Evolutionary conservation across 1,140 invertebrate genomes (phyloP), one percentile per base, ranked within the genome.

Genomic region (Sarcophaga peregrina): DNA sequence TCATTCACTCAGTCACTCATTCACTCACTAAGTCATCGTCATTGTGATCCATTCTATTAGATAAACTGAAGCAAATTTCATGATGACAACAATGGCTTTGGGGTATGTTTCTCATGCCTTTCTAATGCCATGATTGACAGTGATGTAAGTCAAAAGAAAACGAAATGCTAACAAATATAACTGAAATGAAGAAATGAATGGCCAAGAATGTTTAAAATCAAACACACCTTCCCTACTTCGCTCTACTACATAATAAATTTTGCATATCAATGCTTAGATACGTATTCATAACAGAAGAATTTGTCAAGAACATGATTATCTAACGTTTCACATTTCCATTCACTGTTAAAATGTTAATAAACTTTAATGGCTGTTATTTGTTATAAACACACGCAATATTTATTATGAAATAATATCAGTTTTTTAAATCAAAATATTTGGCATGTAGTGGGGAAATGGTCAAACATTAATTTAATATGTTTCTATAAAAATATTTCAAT

Each of bases 271-370:
- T 58, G 54, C 54, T n/a, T 13, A 58, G 7, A 58, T 15, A 13
- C 15, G n/a, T 15, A 58, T 15, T 6, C 3, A 58, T 13, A 58
- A 11, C n/a, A 58, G 54, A 37, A 58, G 54, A 58, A 58, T 58
- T 58, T 58, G 54, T 58, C n/a, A n/a, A 58, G 15, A 58, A 58
- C 54, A 58, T n/a, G 54, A 58, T 58, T 58, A 58, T 13, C 54
- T 58, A 58, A 58, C n/a, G n/a, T 4, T 37, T 37, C 15, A 58
- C n/a, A n/a, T 58, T 58, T 58, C n/a, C n/a, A n/a, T n/a, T n/a
- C n/a, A 58, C 54, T 58, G 54, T 58, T 58, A 58, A 58, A 58
- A 58, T 58, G 54, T 58, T 58, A 58, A n/a, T 58, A 58, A 58
- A 58, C 54, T 15, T 58, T n/a, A 58, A 58, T 58, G 54, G 54